phyloP scores from a whole-genome alignment of 2,888 invertebrate species.

The Sympetrum striolatum region DNA sequence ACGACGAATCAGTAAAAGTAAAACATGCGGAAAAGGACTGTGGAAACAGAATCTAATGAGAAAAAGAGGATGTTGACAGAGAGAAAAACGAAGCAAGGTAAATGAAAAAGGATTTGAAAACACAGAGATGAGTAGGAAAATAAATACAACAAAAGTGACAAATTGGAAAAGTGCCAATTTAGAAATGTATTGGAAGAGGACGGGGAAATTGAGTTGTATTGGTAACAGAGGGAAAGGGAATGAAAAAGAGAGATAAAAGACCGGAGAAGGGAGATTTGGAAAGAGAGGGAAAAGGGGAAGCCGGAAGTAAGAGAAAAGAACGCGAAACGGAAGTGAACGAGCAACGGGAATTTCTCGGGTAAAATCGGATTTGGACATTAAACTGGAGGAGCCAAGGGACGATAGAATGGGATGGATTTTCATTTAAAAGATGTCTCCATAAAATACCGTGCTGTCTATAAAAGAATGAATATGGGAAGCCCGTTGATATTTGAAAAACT shows the following conservation, averaged over 20 bases:
- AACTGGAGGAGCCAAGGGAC: not conserved
- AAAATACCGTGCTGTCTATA: too few species aligned
- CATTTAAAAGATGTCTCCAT: too few species aligned
- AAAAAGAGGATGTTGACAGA: not conserved
- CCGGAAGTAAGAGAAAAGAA: not conserved
- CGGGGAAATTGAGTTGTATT: not conserved
- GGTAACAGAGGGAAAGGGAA: not conserved
- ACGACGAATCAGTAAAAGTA: too few species aligned
- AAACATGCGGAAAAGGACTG: not conserved
- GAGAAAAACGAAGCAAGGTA: not conserved
- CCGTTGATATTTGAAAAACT: too few species aligned
- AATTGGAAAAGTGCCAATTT: too few species aligned
- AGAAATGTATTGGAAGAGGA: too few species aligned
- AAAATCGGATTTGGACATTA: not conserved
- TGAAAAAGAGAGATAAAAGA: not conserved
- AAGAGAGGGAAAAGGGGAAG: not conserved
- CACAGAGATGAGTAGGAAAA: not conserved
- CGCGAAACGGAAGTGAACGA: not conserved
- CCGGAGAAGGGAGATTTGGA: too few species aligned
- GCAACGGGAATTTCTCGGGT: not conserved
- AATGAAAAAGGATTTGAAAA: not conserved
- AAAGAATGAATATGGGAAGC: too few species aligned
- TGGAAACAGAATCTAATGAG: not conserved
- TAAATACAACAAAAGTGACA: too few species aligned
- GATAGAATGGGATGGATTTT: not conserved